Base-by-base conservation (phyloP, 2,113 vertebrate species). In the Pseudorasbora parva region DNA sequence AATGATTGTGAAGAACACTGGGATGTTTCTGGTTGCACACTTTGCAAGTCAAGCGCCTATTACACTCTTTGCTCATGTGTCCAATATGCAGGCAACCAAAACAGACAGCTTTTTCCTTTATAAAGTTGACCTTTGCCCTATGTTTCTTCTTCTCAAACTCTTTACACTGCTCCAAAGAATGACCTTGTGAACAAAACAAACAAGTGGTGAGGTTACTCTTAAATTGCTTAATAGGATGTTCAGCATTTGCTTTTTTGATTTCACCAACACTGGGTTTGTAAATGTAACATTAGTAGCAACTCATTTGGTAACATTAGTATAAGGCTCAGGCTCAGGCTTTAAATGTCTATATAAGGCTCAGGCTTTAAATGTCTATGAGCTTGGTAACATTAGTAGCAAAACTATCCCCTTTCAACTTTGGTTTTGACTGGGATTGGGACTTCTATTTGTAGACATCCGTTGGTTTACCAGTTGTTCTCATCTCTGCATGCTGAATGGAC, bases 371-470 rank as follows among this genome's bases (percentile, higher is more conserved):
- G n/a, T n/a, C n/a, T n/a, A n/a, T n/a, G n/a, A n/a, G n/a, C n/a
- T 56, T 56, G 54, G 19, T 56, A 1, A 56, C 8, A 30, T 1
- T 45, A 17, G 76, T 78, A 45, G 54, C 76, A 62, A 78, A 64
- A 79, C 57, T 62, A 12, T 79, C n/a, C 23, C 33, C 77, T 64
- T 79, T 79, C 17, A 79, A 12, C 41, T 68, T 80, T n/a, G 56
- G 56, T 3, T 37, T 75, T 78, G 33, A 27, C 76, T 37, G 27
- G 78, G 78, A 8, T 71, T 30, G 66, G 8, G 66, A 41, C 8
- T 69, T 69, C 33, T 19, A 69, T 41, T 41, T n/a, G 33, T n/a
- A 69, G 66, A 69, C 33, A 54, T 79, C 21, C 0, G 23, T 71
- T 37, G 21, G 60, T 33, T 82, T 84, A 17, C 47, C 86, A 45